phyloP scores from a whole-genome alignment of 2,888 invertebrate genomes.

The Eumerus sabulonum region DNA sequence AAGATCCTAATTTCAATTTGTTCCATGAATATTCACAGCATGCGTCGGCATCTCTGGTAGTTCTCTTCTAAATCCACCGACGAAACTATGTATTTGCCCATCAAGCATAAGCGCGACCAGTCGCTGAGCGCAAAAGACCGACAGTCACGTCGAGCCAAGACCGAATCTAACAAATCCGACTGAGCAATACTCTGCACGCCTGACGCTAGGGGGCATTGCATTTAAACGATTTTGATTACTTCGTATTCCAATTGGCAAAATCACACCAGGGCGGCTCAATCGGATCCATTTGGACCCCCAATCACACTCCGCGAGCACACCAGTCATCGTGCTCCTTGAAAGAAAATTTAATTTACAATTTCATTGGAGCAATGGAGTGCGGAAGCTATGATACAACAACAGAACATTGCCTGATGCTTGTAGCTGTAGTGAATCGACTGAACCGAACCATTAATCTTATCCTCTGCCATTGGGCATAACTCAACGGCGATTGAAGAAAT shows the following conservation, averaged over 20 bases:
- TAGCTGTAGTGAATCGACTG: conserved; percentile 37
- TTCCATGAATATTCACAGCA: conserved; percentile 50
- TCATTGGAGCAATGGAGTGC: conserved; percentile 44
- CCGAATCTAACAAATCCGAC: conserved; percentile 1
- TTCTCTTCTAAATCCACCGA: conserved; percentile 32
- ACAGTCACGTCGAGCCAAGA: conserved; percentile 1
- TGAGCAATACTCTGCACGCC: conserved; percentile 25
- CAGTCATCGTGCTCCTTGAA: conserved; percentile 44
- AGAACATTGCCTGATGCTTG: conserved; percentile 12
- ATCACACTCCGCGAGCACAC: conserved; percentile 13
- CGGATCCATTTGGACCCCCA: conserved; percentile 16
- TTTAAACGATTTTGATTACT: conserved; percentile 67
- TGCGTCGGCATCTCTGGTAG: conserved; percentile 40
- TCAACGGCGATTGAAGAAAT: conserved; percentile 15
- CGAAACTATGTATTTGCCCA: conserved; percentile 51
- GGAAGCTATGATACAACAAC: conserved; percentile 56
- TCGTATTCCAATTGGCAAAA: conserved; percentile 60
- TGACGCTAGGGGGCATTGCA: conserved; percentile 66
- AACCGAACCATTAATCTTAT: conserved; percentile 60
- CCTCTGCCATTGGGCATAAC: conserved; percentile 47
- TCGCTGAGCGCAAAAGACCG: conserved; percentile 26
- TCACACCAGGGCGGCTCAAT: conserved; percentile 52
- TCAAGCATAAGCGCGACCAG: conserved; percentile 43
- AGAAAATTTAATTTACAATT: conserved; percentile 65
- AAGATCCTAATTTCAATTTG: conserved; percentile 57